phyloP scores from a whole-genome alignment of 2,113 vertebrate genomes.

The Leucoraja erinaceus region DNA sequence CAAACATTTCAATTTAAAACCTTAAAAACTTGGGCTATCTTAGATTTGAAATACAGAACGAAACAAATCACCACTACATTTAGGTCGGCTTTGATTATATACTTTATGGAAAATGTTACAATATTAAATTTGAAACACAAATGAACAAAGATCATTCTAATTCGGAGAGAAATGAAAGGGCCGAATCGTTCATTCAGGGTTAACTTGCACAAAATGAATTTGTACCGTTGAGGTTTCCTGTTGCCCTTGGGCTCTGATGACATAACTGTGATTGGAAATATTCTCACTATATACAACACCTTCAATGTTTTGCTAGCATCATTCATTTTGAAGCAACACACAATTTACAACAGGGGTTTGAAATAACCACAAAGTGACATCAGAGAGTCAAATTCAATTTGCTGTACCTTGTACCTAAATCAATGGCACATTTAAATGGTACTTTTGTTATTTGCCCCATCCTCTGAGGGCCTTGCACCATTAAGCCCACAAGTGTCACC shows the following conservation, averaged over 20 bases:
- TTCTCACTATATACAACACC: not conserved
- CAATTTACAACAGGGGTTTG: not conserved
- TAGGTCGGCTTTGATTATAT: not conserved
- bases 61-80: not conserved
- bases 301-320: not conserved
- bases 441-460: not conserved
- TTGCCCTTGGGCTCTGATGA: no score
- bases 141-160: not conserved
- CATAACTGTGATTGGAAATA: conserved; percentile 4
- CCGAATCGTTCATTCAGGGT: not conserved
- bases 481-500: not conserved
- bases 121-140: not conserved
- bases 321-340: not conserved
- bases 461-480: not conserved
- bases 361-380: not conserved
- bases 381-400: not conserved
- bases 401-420: not conserved
- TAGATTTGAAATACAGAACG: not conserved
- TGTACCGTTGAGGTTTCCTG: not conserved
- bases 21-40: not conserved
- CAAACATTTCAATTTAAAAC: not conserved
- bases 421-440: not conserved
- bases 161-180: not conserved
- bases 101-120: not conserved
- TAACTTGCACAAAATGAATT: not conserved